Conservation (phyloP, 2,113 vertebrate genomes). For the Parotia lawesii region DNA sequence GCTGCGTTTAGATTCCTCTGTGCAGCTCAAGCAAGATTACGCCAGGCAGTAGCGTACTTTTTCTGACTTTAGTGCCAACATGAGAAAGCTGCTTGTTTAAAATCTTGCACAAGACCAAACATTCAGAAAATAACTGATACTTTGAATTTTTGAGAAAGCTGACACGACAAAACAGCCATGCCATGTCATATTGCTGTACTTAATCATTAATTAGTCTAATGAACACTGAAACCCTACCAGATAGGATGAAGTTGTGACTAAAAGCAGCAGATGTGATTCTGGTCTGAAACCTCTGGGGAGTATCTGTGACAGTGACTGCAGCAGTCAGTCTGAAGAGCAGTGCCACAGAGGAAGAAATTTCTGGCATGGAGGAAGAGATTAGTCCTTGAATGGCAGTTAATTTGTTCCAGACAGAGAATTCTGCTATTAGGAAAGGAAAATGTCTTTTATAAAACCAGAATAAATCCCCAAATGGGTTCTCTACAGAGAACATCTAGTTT, state of each 20-base stretch:
- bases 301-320: not conserved
- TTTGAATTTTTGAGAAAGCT: not conserved
- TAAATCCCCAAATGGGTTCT: not conserved
- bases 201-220: constrained; percentile 35
- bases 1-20: not conserved
- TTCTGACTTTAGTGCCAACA: not conserved
- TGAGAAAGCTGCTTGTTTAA: not conserved
- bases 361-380: constrained; percentile 37
- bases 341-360: constrained; percentile 33
- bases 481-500: not conserved
- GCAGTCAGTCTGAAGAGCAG: not conserved
- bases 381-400: constrained; percentile 41
- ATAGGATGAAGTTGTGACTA: constrained; percentile 24
- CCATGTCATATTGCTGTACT: not conserved
- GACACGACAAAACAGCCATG: not conserved
- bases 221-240: not conserved
- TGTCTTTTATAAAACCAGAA: not conserved
- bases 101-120: not conserved
- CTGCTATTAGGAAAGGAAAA: constrained; percentile 19
- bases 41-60: not conserved
- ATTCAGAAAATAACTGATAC: not conserved
- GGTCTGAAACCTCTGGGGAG: constrained; percentile 28
- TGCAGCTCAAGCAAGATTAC: not conserved
- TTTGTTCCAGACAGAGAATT: constrained; percentile 45
- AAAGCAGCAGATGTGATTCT: constrained; percentile 41